phyloP scores from a whole-genome alignment of 2,113 vertebrate genomes.

The Periophthalmus modestus region DNA sequence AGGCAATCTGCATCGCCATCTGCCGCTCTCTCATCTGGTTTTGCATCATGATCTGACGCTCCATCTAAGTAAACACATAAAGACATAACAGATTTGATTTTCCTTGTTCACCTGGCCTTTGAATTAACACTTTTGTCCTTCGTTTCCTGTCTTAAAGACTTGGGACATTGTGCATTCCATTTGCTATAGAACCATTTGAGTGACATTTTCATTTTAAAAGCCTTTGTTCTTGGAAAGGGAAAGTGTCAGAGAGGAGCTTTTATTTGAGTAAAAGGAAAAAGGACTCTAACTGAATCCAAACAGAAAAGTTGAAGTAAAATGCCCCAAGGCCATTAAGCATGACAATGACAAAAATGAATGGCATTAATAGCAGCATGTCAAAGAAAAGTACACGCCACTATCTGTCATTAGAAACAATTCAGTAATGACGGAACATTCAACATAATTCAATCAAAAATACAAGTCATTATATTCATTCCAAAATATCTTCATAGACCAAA shows the following conservation, averaged over 20 bases:
- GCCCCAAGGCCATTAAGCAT: constrained; percentile 7
- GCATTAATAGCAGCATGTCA: constrained; percentile 42
- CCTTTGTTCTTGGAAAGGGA: constrained; percentile 34
- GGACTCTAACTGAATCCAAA: constrained; percentile 8
- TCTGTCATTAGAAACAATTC: background rate
- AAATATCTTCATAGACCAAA: background rate
- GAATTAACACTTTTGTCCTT: constrained; percentile 31
- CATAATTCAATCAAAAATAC: constrained; percentile 1
- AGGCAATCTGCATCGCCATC: constrained; percentile 88
- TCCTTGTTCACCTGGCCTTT: background rate
- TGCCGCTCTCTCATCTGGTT: constrained; percentile 90
- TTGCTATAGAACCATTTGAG: background rate
- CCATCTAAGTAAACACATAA: constrained; percentile 73
- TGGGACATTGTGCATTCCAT: constrained; percentile 9
- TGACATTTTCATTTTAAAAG: constrained; percentile 48
- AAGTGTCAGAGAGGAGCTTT: constrained; percentile 46
- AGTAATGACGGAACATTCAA: background rate
- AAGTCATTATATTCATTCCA: background rate
- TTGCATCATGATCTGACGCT: constrained; percentile 89
- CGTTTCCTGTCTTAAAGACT: constrained; percentile 41
- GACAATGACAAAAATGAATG: constrained; percentile 10
- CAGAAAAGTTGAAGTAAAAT: constrained; percentile 6
- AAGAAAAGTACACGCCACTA: background rate
- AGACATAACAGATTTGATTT: background rate
- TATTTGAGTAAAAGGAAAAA: constrained; percentile 29